Evolutionary conservation across 2,113 vertebrate genomes (phyloP).

Genomic region (Potamarius usumacintae): DNA sequence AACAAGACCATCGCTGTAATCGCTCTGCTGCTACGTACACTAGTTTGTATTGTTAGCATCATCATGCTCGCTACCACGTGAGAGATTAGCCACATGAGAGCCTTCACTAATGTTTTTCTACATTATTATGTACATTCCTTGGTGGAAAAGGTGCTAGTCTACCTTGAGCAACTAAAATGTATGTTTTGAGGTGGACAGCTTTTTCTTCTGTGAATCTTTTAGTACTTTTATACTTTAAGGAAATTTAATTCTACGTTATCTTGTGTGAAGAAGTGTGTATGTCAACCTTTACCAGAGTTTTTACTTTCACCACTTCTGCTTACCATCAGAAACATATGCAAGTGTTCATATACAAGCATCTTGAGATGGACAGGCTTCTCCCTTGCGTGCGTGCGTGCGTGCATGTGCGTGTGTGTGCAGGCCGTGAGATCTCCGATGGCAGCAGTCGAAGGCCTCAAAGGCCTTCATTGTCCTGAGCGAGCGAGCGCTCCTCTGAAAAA

Average conservation of each 20-base stretch:
- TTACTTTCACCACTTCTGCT: not conserved
- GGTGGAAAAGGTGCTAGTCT: not conserved
- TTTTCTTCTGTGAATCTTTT: not conserved
- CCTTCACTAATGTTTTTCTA: not conserved
- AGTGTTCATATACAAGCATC: not conserved
- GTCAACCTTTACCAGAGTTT: not conserved
- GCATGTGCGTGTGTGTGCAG: not conserved
- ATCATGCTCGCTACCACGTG: not conserved
- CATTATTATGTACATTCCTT: not conserved
- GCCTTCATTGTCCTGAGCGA: conserved; percentile 57
- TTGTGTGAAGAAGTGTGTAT: not conserved
- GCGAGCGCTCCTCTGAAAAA: conserved; percentile 17
- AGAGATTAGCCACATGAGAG: not conserved
- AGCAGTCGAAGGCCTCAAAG: conserved; percentile 52
- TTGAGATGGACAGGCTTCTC: conserved; percentile 53
- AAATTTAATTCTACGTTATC: not conserved
- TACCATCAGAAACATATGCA: not conserved
- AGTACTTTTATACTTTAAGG: not conserved
- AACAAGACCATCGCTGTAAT: not conserved
- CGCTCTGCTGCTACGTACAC: not conserved
- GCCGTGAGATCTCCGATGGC: conserved; percentile 42
- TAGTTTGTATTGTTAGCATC: not conserved
- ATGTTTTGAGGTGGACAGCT: not conserved
- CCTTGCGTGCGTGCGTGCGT: conserved; percentile 38
- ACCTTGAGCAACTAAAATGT: not conserved